Evolutionary conservation across 2,797 vertebrate species (phyloP).

Genomic region (Chrosomus eos): DNA sequence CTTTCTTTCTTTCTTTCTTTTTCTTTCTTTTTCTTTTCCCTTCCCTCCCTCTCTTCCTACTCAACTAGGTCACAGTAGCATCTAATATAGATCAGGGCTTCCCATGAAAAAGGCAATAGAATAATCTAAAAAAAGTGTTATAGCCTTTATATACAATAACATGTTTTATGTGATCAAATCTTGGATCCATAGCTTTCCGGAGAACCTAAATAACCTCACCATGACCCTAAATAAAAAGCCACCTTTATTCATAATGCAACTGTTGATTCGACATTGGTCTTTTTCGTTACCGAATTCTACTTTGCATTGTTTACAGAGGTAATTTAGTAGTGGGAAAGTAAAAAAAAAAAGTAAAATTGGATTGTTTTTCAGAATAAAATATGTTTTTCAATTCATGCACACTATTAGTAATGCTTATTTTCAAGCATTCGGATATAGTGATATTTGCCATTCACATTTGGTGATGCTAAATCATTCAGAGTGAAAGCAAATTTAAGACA

Average conservation of each 20-base stretch:
- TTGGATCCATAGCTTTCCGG: not conserved
- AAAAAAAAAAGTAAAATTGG: not conserved
- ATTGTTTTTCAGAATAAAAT: conserved; percentile 10
- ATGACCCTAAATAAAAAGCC: conserved; percentile 33
- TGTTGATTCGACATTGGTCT: conserved; percentile 22
- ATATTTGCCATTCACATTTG: not conserved
- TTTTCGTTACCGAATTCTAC: not conserved
- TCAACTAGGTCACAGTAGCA: conserved; percentile 55
- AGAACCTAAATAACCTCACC: conserved; percentile 10
- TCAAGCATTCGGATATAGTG: conserved; percentile 2
- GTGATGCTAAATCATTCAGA: conserved; percentile 4
- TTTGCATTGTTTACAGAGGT: conserved; percentile 2
- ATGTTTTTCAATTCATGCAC: conserved; percentile 7
- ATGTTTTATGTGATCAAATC: not conserved
- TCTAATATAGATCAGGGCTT: conserved; percentile 53
- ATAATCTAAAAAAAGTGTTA: conserved; percentile 27
- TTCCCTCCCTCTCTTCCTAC: conserved; percentile 16
- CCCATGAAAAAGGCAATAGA: conserved; percentile 41
- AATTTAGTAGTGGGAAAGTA: not conserved
- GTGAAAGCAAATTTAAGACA: not conserved
- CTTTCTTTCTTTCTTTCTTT: too few species aligned
- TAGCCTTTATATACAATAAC: conserved; percentile 34
- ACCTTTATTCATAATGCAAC: conserved; percentile 14
- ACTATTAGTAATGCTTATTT: conserved; percentile 25
- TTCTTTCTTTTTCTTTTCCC: not conserved